Base-by-base conservation (phyloP, 2,113 vertebrate genomes). In the Ophthalmolycus amberensis region DNA sequence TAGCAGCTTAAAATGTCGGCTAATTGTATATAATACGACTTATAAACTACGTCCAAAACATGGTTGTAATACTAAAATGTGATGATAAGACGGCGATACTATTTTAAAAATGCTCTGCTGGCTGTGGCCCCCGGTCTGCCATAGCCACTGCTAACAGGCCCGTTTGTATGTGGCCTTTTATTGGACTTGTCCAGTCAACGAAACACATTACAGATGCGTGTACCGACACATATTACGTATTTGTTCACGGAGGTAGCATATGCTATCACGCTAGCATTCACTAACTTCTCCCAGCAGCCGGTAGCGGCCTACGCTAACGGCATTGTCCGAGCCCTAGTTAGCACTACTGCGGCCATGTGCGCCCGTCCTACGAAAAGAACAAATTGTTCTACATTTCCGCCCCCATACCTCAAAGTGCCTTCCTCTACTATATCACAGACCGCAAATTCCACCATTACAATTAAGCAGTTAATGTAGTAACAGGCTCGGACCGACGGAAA, bases 261-360 rank as follows among this genome's bases (percentile, higher is more conserved):
- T 29, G 48, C 9, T 4, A 9, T 15, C 34, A 29, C 7, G 1
- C 44, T 11, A 4, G 11, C 14, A 20, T 1, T 0, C 0, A 0
- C 0, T 1, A 32, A 44, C 4, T 2, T 6, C n/a, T 5, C 8
- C 34, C 1, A 1, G 0, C 27, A 0, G n/a, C 12, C 0, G 5
- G 1, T 0, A 2, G 37, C 20, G 79, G 73, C 79, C 77, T 79
- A 27, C 18, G 3, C 65, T 69, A 25, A 65, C 65, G 44, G 74
- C 74, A 73, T 81, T 67, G 87, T 80, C 63, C 64, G 2, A 10
- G 9, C 77, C 5, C 37, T 18, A 16, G 20, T 25, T 54, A 20
- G 8, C 29, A 7, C 12, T 6, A 59, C 73, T 7, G 1, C 46
- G 77, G 46, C 86, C 89, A 90, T 90, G 89, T 90, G 89, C 85